Percentiles rank a stretch among this genome's conserved stretches.
These are phyloP conservation scores for Cosmorhoe ocellata DNA, from an alignment of 2,888 invertebrate genomes.

Conservation along the genomic window DNA sequence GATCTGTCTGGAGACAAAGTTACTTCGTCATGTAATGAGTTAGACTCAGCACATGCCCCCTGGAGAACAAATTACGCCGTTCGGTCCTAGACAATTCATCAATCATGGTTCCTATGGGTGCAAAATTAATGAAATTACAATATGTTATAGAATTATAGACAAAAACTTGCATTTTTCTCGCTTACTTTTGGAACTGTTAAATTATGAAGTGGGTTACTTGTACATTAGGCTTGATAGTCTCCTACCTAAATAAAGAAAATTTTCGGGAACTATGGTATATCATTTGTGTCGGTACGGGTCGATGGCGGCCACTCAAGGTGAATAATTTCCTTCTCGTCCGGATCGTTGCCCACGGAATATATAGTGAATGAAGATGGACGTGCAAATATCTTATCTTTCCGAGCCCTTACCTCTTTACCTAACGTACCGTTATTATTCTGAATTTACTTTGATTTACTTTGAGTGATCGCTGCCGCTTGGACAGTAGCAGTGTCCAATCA, in stretches of 20 bases:
- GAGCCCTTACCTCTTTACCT: background rate
- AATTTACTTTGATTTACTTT: too few relatives aligned
- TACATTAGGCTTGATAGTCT: too few relatives aligned
- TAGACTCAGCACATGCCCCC: slow-evolving; percentile 5
- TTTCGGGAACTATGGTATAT: too few relatives aligned
- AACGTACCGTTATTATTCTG: background rate
- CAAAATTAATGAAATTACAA: background rate
- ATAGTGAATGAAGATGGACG: slow-evolving; percentile 2
- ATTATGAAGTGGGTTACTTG: too few relatives aligned
- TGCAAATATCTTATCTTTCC: background rate
- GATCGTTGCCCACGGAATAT: slow-evolving; percentile 14
- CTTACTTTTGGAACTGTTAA: too few relatives aligned
- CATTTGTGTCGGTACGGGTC: slow-evolving; percentile 9
- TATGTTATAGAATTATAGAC: background rate
- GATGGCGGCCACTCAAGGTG: slow-evolving; percentile 2
- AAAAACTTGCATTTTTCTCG: too few relatives aligned
- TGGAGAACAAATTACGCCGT: slow-evolving; percentile 10
- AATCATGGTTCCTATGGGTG: background rate
- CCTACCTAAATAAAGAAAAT: too few relatives aligned
- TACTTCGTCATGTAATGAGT: slow-evolving; percentile 26
- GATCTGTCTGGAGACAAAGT: slow-evolving; percentile 1
- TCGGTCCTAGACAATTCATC: slow-evolving; percentile 2
- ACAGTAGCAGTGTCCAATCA: too few relatives aligned
- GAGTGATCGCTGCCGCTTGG: too few relatives aligned
- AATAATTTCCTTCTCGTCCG: slow-evolving; percentile 14